Evolutionary conservation across 2,888 invertebrate genomes (phyloP).

Genomic region (Sinohyriopsis cumingii): DNA sequence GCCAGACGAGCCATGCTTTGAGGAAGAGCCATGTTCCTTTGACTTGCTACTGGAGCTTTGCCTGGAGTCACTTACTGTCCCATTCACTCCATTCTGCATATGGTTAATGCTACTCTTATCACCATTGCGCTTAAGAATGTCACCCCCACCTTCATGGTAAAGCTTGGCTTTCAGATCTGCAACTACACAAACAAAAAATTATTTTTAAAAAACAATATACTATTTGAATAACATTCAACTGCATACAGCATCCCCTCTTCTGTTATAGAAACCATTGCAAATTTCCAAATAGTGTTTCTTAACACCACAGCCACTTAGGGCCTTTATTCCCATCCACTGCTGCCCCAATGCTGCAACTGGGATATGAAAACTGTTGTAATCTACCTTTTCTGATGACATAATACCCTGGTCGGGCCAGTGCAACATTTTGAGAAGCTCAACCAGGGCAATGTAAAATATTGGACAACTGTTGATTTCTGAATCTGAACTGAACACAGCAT

Average conservation of each 20-base stretch:
- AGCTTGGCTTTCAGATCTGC: conserved; percentile 28
- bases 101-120: conserved; percentile 14
- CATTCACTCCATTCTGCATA: conserved; percentile 16
- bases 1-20: too few species aligned
- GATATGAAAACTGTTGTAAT: too few species aligned
- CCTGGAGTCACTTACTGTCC: not conserved
- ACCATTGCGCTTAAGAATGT: conserved; percentile 38
- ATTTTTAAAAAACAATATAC: not conserved
- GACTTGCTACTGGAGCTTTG: conserved; percentile 15
- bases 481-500: too few species aligned
- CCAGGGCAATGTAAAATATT: too few species aligned
- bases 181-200: conserved; percentile 8
- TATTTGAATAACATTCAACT: conserved; percentile 1
- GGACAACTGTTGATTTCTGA: too few species aligned
- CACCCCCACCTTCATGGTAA: conserved; percentile 24
- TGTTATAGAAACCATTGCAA: not conserved
- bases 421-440: too few species aligned
- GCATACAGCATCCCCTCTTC: not conserved
- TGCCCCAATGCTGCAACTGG: too few species aligned
- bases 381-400: too few species aligned
- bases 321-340: too few species aligned
- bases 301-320: too few species aligned
- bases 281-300: not conserved
- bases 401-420: too few species aligned
- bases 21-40: conserved; percentile 8